Conservation (phyloP, 2,888 invertebrate genomes). For the Pediacus dermestoides region DNA sequence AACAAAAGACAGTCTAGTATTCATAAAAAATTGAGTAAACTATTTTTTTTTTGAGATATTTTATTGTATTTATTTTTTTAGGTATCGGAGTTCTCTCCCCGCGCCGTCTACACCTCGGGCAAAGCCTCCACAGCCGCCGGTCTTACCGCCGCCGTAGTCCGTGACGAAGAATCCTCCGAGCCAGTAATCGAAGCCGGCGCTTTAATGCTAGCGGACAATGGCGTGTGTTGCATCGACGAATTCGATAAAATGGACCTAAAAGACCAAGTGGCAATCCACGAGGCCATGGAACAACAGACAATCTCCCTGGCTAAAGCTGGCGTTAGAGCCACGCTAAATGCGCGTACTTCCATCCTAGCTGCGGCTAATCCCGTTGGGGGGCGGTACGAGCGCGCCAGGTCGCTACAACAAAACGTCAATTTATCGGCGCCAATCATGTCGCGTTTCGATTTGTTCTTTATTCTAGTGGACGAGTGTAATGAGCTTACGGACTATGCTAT, state of each 20-base stretch:
- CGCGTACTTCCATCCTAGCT: slow-evolving; percentile 94
- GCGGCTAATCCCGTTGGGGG: slow-evolving; percentile 95
- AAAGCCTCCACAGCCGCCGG: slow-evolving; percentile 98
- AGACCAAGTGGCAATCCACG: slow-evolving; percentile 98
- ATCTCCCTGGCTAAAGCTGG: slow-evolving; percentile 98
- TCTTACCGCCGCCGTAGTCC: slow-evolving; percentile 96
- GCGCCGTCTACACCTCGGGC: slow-evolving; percentile 95
- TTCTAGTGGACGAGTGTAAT: slow-evolving; percentile 94
- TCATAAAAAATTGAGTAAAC: too few relatives aligned
- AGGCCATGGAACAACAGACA: slow-evolving; percentile 99
- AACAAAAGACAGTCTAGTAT: too few relatives aligned
- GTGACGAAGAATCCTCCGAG: slow-evolving; percentile 96
- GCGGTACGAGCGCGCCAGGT: slow-evolving; percentile 90
- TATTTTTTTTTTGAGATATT: too few relatives aligned
- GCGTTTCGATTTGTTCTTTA: slow-evolving; percentile 97
- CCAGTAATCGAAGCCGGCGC: slow-evolving; percentile 99
- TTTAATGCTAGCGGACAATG: slow-evolving; percentile 97
- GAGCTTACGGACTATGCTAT: slow-evolving; percentile 96
- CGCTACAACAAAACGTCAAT: slow-evolving; percentile 90
- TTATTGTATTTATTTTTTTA: too few relatives aligned
- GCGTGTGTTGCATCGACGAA: slow-evolving; percentile 98
- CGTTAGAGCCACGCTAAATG: slow-evolving; percentile 92
- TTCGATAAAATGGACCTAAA: slow-evolving; percentile 99
- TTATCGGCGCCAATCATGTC: slow-evolving; percentile 98
- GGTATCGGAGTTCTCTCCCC: slow-evolving; percentile 89